These are phyloP conservation scores for Orchestes rusci DNA, from an alignment of 2,888 invertebrate species.

Conservation along the genomic window DNA sequence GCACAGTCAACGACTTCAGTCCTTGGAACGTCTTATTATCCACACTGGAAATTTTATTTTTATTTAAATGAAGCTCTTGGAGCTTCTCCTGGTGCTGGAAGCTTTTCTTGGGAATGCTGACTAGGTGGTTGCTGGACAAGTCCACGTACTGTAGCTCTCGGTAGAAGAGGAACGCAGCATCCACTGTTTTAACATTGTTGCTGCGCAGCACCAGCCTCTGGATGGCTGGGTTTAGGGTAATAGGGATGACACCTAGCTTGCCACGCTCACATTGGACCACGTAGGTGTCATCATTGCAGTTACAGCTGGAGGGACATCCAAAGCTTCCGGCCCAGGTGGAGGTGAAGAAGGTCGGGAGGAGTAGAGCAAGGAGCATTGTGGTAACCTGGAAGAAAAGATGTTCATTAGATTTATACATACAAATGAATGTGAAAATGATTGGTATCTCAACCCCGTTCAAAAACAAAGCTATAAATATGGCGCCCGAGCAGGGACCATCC, in stretches of 20 bases:
- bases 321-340: slow-evolving; percentile 46
- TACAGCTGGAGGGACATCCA: slow-evolving; percentile 80
- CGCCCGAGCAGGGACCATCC: no score
- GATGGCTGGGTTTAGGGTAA: slow-evolving; percentile 85
- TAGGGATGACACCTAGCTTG: slow-evolving; percentile 81
- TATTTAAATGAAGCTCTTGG: slow-evolving; percentile 74
- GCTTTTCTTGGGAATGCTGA: slow-evolving; percentile 71
- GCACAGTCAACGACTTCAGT: slow-evolving; percentile 66
- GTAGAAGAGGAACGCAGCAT: slow-evolving; percentile 85
- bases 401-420: no score
- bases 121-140: slow-evolving; percentile 75
- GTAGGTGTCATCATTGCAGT: slow-evolving; percentile 83
- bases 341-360: slow-evolving; percentile 25
- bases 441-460: no score
- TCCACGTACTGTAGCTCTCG: slow-evolving; percentile 79
- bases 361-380: slow-evolving; percentile 25
- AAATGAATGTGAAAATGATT: no score
- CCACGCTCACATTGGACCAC: slow-evolving; percentile 81
- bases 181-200: slow-evolving; percentile 82
- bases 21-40: slow-evolving; percentile 76
- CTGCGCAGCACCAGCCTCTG: slow-evolving; percentile 76
- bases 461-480: no score
- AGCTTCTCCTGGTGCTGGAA: slow-evolving; percentile 76
- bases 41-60: slow-evolving; percentile 77
- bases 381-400: slow-evolving; percentile 5